A percentile compares a stretch with the other conserved stretches of the same genome.
These are phyloP conservation scores for Chionodraco myersi DNA, from an alignment of 2,113 vertebrate genomes.

Conservation along the genomic window DNA sequence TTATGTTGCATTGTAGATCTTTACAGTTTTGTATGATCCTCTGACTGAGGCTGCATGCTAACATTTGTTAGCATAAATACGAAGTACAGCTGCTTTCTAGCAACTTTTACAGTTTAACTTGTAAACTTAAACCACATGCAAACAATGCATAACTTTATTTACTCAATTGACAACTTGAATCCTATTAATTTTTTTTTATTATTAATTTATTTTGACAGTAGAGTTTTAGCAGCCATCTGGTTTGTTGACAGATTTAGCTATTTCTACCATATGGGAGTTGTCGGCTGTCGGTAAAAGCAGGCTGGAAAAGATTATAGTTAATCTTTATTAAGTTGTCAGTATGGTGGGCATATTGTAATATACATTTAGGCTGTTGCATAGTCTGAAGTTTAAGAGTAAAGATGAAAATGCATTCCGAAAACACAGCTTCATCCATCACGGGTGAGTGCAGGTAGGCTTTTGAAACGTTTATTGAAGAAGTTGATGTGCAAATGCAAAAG, in stretches of 20 bases:
- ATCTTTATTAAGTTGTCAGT: background rate
- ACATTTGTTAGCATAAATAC: too few species aligned
- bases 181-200: too few species aligned
- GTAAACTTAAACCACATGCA: background rate
- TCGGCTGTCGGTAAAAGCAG: background rate
- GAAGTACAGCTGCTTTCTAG: too few species aligned
- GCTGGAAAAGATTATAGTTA: background rate
- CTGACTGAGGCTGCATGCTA: too few species aligned
- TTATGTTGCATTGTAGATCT: too few species aligned
- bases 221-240: background rate
- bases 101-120: too few species aligned
- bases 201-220: background rate
- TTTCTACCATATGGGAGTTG: background rate
- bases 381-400: background rate
- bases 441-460: background rate
- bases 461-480: background rate
- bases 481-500: constrained; percentile 37
- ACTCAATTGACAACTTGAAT: background rate
- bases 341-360: too few species aligned
- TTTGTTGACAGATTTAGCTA: background rate
- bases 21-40: too few species aligned
- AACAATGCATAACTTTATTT: background rate
- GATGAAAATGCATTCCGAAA: background rate
- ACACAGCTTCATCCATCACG: background rate
- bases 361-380: background rate